Percentiles rank a stretch among this genome's conserved stretches.
Evolutionary conservation across 2,797 vertebrate genomes (phyloP).

Genomic region (Protosalanx chinensis): DNA sequence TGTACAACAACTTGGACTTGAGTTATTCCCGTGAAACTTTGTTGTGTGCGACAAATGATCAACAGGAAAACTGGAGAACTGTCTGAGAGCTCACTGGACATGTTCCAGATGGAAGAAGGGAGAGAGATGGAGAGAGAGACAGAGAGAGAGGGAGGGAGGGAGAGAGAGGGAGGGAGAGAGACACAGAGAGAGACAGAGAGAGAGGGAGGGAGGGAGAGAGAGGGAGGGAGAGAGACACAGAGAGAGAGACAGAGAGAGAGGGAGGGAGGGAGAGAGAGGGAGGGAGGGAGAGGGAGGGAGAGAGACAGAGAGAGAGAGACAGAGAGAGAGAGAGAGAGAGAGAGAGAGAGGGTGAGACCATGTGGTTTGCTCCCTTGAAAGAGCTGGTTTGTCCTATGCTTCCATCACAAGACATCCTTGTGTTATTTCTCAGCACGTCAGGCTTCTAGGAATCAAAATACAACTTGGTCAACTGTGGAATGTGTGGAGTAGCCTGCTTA

Average conservation of each 20-base stretch:
- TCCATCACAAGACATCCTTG: conserved; percentile 23
- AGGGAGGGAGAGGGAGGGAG: background rate
- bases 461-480: conserved; percentile 6
- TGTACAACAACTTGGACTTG: background rate
- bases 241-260: background rate
- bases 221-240: too few species aligned
- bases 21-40: background rate
- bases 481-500: background rate
- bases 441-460: conserved; percentile 15
- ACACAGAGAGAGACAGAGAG: background rate
- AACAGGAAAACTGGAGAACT: background rate
- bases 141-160: background rate
- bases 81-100: background rate
- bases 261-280: background rate
- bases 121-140: background rate
- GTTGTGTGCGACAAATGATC: background rate
- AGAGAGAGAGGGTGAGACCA: background rate
- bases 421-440: conserved; percentile 6
- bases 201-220: background rate
- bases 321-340: too few species aligned
- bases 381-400: conserved; percentile 1
- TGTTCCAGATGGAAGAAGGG: conserved; percentile 1
- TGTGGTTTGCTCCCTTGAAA: conserved; percentile 4
- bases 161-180: too few species aligned
- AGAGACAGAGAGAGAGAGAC: background rate